A percentile compares a stretch with the other conserved stretches of the same genome.
Conservation (phyloP, 1,140 invertebrate genomes). For the Drosophila azteca region DNA sequence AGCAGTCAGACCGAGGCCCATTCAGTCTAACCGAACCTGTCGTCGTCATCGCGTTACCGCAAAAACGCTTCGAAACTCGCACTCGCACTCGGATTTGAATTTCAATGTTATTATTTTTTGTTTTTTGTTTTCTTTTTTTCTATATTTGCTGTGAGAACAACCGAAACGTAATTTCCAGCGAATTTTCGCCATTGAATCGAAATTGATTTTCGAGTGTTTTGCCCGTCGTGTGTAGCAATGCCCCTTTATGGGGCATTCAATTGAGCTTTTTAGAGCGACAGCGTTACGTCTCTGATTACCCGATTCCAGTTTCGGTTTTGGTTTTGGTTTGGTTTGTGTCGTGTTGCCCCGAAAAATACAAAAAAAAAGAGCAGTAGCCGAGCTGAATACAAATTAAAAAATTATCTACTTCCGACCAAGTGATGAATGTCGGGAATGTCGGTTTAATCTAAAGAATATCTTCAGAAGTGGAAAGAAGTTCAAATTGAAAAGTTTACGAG, state of each 20-base stretch:
- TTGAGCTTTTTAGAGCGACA: constrained; percentile 40
- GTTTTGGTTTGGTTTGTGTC: neutral
- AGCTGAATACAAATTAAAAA: constrained; percentile 56
- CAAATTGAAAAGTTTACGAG: constrained; percentile 4
- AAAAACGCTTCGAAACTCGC: constrained; percentile 23
- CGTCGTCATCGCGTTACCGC: constrained; percentile 55
- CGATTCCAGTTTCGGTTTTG: constrained; percentile 33
- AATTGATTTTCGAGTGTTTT: constrained; percentile 64
- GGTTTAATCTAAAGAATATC: constrained; percentile 21
- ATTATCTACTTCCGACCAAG: constrained; percentile 50
- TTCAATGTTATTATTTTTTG: constrained; percentile 42
- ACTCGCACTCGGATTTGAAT: constrained; percentile 13
- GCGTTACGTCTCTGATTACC: constrained; percentile 46
- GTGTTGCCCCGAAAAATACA: constrained; percentile 29
- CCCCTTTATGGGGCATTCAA: constrained; percentile 43
- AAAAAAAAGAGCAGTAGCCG: constrained; percentile 23
- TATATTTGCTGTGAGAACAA: constrained; percentile 40
- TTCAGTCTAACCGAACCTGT: constrained; percentile 71
- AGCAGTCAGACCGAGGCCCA: constrained; percentile 22
- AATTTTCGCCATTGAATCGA: constrained; percentile 73
- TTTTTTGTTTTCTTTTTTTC: constrained; percentile 27
- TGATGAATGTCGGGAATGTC: constrained; percentile 44
- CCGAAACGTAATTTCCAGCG: constrained; percentile 54
- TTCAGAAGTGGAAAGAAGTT: constrained; percentile 19
- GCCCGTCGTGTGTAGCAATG: constrained; percentile 41